Conservation (phyloP, 1,140 invertebrate species). For the Pseudomyrmex concolor region DNA sequence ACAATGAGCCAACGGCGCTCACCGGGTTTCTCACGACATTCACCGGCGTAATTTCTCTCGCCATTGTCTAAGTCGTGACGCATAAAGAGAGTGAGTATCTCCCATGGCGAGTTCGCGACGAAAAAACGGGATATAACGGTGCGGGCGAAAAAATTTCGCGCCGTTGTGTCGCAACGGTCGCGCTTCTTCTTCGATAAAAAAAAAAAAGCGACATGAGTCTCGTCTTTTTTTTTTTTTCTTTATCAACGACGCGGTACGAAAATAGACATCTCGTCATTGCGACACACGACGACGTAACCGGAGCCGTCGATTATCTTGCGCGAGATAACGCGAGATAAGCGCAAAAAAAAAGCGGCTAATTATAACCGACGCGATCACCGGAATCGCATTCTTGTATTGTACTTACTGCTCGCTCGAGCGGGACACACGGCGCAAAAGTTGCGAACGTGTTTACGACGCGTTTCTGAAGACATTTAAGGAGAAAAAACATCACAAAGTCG, state of each 20-base stretch:
- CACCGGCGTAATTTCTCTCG: conserved; percentile 69
- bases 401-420: neutral
- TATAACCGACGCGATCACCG: conserved; percentile 9
- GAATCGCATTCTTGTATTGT: conserved; percentile 5
- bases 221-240: conserved; percentile 17
- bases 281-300: conserved; percentile 8
- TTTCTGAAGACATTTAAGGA: neutral
- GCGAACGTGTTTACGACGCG: neutral
- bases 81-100: conserved; percentile 39
- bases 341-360: conserved; percentile 15
- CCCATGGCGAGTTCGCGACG: conserved; percentile 13
- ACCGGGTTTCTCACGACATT: conserved; percentile 71
- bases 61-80: conserved; percentile 66
- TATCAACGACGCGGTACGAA: conserved; percentile 27
- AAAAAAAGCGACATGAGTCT: neutral
- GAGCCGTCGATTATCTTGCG: conserved; percentile 30
- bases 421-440: neutral
- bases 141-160: neutral
- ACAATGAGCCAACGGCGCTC: conserved; percentile 60
- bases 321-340: conserved; percentile 20
- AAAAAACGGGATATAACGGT: conserved; percentile 54
- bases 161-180: neutral
- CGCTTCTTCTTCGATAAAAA: neutral
- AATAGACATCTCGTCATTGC: conserved; percentile 35
- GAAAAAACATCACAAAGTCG: neutral